These are phyloP conservation scores for Ariolimax columbianus DNA, from an alignment of 2,888 invertebrate genomes.

Conservation along the genomic window DNA sequence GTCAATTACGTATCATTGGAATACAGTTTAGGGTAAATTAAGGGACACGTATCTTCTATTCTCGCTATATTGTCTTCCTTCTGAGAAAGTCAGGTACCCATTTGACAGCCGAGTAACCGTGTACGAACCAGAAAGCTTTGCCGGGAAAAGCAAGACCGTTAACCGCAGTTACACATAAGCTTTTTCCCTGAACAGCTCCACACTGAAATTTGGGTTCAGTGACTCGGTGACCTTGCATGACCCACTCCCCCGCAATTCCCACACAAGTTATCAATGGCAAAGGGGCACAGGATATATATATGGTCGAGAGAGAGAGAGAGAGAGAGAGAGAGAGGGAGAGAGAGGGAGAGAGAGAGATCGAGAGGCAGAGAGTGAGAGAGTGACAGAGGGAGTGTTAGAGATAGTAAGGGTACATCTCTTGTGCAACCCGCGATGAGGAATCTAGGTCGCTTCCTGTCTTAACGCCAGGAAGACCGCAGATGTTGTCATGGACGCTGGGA, in stretches of 20 bases:
- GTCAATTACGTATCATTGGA: too few relatives aligned
- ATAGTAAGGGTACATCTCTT: background rate
- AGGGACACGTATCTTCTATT: too few relatives aligned
- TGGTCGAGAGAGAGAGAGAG: background rate
- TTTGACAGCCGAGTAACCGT: too few relatives aligned
- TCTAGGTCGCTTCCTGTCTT: background rate
- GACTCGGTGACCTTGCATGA: conserved; percentile 3
- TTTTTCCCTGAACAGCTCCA: too few relatives aligned
- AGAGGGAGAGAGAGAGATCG: background rate
- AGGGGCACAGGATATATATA: background rate
- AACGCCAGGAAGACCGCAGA: background rate
- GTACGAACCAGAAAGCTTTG: too few relatives aligned
- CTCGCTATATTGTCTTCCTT: too few relatives aligned
- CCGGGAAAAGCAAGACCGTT: too few relatives aligned
- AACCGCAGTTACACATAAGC: too few relatives aligned
- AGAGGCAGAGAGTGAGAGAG: background rate
- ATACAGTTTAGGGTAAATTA: too few relatives aligned
- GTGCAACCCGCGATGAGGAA: background rate
- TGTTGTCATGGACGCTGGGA: background rate
- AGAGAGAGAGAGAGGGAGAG: background rate
- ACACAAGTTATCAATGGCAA: background rate
- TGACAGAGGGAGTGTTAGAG: background rate
- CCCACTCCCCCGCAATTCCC: conserved; percentile 12
- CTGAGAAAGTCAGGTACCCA: too few relatives aligned
- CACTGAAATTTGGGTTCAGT: background rate